A percentile compares a stretch with the other conserved stretches of the same genome.
Conservation (phyloP, 2,888 invertebrate species). For the Biston betularia region DNA sequence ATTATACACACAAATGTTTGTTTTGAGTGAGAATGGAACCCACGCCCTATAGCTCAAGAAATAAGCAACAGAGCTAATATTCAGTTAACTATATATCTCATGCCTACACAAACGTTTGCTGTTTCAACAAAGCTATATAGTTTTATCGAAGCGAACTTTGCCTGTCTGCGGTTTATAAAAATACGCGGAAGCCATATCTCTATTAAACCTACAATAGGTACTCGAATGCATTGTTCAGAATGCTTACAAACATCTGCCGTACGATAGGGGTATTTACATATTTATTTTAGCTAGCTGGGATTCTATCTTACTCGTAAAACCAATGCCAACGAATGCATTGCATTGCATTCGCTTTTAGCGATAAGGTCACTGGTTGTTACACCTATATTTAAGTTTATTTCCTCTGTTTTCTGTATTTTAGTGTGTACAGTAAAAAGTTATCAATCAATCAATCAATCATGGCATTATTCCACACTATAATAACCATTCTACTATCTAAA, state of each 20-base stretch:
- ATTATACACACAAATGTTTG: no score
- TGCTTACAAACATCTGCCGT: background rate
- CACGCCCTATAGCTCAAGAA: no score
- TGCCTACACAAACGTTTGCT: background rate
- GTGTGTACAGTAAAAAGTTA: no score
- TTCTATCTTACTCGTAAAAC: background rate
- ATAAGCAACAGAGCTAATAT: background rate
- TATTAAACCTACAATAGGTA: background rate
- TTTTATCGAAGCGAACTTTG: conserved; percentile 39
- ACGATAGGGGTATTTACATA: background rate
- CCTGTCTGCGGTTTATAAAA: conserved; percentile 31
- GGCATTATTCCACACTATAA: no score
- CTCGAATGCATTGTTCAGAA: background rate
- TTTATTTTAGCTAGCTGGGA: background rate
- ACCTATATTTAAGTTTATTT: no score
- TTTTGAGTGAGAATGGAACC: background rate
- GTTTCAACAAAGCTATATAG: conserved; percentile 7
- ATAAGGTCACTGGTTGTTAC: no score
- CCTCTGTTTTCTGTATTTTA: no score
- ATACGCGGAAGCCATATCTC: background rate
- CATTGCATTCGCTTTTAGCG: no score
- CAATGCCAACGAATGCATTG: no score
- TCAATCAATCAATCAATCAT: no score
- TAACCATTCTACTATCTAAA: no score
- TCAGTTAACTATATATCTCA: background rate